A percentile compares a stretch with the other conserved stretches of the same genome.
These are phyloP conservation scores for Catamblyrhynchus diadema DNA, from an alignment of 2,797 vertebrate species.

Conservation along the genomic window DNA sequence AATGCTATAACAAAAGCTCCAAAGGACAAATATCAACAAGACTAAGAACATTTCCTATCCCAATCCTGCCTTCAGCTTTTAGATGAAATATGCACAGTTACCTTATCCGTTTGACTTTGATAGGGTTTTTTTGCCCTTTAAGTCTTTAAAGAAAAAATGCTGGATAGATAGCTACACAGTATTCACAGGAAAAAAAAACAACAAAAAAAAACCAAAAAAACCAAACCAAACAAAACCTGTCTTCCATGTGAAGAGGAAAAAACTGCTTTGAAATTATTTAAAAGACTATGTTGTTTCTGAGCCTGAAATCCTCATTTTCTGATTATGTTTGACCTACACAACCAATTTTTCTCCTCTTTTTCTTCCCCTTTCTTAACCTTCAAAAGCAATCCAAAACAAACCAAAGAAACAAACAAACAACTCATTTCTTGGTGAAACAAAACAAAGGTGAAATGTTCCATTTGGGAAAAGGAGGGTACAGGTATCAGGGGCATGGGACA, in stretches of 20 bases:
- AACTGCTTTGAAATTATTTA: neutral
- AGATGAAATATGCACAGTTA: neutral
- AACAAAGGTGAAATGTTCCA: conserved; percentile 49
- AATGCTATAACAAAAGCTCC: neutral
- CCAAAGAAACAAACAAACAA: conserved; percentile 36
- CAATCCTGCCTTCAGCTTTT: neutral
- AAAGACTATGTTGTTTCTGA: neutral
- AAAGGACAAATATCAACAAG: neutral
- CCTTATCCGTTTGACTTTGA: neutral
- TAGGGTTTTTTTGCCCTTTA: neutral
- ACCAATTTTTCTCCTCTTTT: conserved; percentile 18
- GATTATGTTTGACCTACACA: neutral
- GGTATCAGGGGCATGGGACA: conserved; percentile 42
- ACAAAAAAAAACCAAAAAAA: neutral
- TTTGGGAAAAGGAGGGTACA: conserved; percentile 38
- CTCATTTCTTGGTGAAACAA: conserved; percentile 36
- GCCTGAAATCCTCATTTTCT: neutral
- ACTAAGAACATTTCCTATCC: neutral
- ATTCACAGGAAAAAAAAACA: neutral
- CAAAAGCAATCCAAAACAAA: conserved; percentile 41
- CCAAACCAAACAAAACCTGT: neutral
- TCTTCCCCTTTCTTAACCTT: neutral
- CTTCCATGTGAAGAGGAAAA: neutral
- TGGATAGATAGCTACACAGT: neutral
- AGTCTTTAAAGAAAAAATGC: neutral